Evolutionary conservation across 2,797 vertebrate species (phyloP).

Genomic region (Tiaroga cobitis): DNA sequence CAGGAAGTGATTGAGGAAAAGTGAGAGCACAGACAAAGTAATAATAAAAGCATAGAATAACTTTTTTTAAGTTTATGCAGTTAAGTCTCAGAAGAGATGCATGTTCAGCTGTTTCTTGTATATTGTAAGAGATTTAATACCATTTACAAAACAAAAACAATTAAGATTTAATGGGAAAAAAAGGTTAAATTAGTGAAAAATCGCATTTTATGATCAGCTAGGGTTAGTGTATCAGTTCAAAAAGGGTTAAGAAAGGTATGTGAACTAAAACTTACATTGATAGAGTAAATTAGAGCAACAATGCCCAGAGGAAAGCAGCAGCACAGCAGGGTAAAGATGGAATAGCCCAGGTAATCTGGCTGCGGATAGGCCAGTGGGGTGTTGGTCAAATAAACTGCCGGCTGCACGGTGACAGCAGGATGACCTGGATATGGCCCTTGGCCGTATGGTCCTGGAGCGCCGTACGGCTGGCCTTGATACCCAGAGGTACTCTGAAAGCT

Average conservation of each 20-base stretch:
- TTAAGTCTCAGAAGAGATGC: background rate
- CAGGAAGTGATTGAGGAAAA: background rate
- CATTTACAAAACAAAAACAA: background rate
- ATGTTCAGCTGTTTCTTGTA: no score
- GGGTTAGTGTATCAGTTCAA: background rate
- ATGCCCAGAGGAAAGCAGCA: constrained; percentile 81
- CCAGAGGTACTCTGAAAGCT: constrained; percentile 25
- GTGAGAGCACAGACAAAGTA: background rate
- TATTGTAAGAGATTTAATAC: no score
- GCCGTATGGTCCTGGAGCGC: background rate
- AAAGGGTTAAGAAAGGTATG: background rate
- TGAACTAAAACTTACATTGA: constrained; percentile 70
- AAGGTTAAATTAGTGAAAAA: background rate
- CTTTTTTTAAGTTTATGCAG: background rate
- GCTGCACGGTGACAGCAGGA: constrained; percentile 67
- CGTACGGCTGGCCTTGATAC: constrained; percentile 28
- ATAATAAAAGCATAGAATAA: background rate
- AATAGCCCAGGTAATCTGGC: constrained; percentile 79
- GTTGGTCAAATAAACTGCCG: constrained; percentile 64
- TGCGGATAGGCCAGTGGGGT: constrained; percentile 58
- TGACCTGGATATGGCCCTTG: constrained; percentile 14
- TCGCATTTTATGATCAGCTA: background rate
- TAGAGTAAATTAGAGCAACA: constrained; percentile 76
- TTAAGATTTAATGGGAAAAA: background rate
- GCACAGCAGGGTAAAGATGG: constrained; percentile 79